phyloP scores from a whole-genome alignment of 1,140 invertebrate genomes.

The Drosophila sulfurigaster region DNA sequence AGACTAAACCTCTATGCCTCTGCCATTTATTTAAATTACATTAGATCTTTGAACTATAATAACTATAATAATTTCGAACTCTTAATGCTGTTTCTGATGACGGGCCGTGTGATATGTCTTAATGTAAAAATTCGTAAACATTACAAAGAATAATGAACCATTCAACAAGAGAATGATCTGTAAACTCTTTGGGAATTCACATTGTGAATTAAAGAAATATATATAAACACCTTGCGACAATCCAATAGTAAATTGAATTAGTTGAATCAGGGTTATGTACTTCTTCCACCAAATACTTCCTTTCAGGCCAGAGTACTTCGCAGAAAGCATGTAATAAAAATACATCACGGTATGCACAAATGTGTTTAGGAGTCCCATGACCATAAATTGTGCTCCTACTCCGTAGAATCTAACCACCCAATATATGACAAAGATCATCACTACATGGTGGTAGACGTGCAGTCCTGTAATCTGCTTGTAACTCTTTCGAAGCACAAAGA shows the following conservation, averaged over 20 bases:
- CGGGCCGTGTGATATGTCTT: conserved; percentile 67
- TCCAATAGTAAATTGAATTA: conserved; percentile 28
- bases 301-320: conserved; percentile 7
- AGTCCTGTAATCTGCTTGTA: conserved; percentile 14
- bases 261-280: conserved; percentile 32
- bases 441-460: conserved; percentile 35
- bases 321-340: conserved; percentile 35
- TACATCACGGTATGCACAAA: conserved; percentile 43
- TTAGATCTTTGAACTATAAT: no score
- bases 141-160: conserved; percentile 84
- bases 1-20: no score
- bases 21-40: no score
- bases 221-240: not conserved
- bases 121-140: conserved; percentile 93
- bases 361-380: conserved; percentile 15
- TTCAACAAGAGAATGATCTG: no score
- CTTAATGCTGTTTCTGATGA: no score
- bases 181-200: conserved; percentile 7
- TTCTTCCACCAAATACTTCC: conserved; percentile 18
- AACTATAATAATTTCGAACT: no score
- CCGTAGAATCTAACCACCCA: conserved; percentile 19
- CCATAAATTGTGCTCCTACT: not conserved
- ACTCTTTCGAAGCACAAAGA: no score
- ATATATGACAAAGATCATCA: conserved; percentile 16
- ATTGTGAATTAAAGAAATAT: conserved; percentile 15